Percentiles rank a stretch among this genome's conserved stretches.
Conservation (phyloP, 1,140 invertebrate species). For the Trichonephila inaurata region DNA sequence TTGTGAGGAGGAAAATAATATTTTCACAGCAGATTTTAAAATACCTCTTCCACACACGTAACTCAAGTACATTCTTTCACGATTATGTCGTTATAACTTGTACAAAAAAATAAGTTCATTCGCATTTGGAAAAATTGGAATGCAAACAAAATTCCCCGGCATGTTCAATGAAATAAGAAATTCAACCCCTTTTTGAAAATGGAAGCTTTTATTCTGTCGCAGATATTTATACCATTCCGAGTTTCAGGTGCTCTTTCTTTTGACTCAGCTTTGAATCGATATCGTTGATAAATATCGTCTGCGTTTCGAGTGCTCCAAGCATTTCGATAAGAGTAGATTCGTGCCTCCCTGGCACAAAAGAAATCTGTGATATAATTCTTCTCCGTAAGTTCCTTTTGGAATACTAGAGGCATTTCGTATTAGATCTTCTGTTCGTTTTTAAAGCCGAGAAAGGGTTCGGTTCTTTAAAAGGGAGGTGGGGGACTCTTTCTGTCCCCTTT, state of each 20-base stretch:
- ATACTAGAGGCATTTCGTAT: not conserved
- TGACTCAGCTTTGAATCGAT: not conserved
- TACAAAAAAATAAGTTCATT: not conserved
- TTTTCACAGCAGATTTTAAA: too few relatives aligned
- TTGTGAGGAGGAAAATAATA: too few relatives aligned
- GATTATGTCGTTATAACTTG: too few relatives aligned
- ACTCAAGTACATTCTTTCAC: too few relatives aligned
- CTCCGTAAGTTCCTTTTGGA: not conserved
- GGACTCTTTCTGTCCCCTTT: not conserved
- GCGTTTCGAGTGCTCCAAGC: not conserved
- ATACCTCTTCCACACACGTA: too few relatives aligned
- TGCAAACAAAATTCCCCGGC: not conserved
- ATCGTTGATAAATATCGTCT: conserved; percentile 3
- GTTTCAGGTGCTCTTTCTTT: not conserved
- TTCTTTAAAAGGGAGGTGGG: not conserved
- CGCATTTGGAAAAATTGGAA: not conserved
- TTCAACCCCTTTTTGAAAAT: not conserved
- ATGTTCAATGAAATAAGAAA: not conserved
- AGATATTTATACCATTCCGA: not conserved
- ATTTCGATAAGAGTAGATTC: not conserved
- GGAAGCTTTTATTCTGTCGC: not conserved
- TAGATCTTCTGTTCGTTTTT: not conserved
- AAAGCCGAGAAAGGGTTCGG: not conserved
- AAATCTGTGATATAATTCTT: not conserved
- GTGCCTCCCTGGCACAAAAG: not conserved